These are phyloP conservation scores for Archips crataeganus DNA, from an alignment of 2,888 invertebrate species.

Conservation along the genomic window DNA sequence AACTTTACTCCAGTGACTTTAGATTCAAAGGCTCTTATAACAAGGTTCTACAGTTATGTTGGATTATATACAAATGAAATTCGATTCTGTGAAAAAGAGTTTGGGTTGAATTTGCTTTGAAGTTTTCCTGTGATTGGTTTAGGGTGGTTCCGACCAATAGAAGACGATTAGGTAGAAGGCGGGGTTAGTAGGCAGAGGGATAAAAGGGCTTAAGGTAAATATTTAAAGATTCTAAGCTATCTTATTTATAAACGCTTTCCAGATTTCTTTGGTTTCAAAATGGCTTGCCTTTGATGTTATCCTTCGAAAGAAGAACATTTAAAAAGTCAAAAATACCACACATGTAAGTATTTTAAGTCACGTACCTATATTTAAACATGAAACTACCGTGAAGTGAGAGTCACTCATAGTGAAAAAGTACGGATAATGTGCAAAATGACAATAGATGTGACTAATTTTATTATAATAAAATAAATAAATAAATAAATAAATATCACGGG, in stretches of 20 bases:
- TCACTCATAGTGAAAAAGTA: too few species aligned
- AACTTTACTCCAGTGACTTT: not conserved
- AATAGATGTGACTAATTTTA: too few species aligned
- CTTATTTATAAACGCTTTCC: not conserved
- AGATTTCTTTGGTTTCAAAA: not conserved
- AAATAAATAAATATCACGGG: too few species aligned
- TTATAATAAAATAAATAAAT: too few species aligned
- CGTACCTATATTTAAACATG: too few species aligned
- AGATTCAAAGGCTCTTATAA: not conserved
- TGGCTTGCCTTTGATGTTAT: too few species aligned
- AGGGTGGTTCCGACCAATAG: conserved; percentile 12
- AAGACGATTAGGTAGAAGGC: not conserved
- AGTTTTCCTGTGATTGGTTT: not conserved
- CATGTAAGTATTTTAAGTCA: too few species aligned
- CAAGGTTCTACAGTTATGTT: not conserved
- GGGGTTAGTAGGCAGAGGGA: not conserved
- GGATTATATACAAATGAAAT: not conserved
- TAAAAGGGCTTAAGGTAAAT: not conserved
- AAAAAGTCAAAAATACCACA: too few species aligned
- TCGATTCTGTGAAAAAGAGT: not conserved
- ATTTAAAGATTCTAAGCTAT: not conserved
- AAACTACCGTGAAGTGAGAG: too few species aligned
- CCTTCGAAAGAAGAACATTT: too few species aligned
- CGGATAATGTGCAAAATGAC: too few species aligned
- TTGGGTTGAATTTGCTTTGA: conserved; percentile 1